A percentile compares a stretch with the other conserved stretches of the same genome.
phyloP scores from a whole-genome alignment of 2,888 invertebrate genomes.

The Aporophyla lueneburgensis region DNA sequence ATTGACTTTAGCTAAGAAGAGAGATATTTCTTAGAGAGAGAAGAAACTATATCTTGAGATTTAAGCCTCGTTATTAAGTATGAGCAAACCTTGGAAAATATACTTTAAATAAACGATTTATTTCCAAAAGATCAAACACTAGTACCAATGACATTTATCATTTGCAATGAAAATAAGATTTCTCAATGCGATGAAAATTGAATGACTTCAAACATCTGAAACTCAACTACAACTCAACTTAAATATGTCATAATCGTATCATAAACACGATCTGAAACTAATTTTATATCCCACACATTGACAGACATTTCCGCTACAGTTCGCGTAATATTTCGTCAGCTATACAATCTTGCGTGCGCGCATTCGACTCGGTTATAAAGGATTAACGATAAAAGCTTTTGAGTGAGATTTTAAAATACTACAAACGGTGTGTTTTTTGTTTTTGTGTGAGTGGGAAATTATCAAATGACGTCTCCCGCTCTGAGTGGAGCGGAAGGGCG shows the following conservation, averaged over 20 bases:
- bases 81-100: neutral
- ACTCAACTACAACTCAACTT: too few relatives aligned
- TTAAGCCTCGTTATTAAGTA: too few relatives aligned
- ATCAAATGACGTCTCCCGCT: too few relatives aligned
- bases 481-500: too few relatives aligned
- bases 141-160: neutral
- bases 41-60: too few relatives aligned
- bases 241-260: constrained; percentile 2
- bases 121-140: neutral
- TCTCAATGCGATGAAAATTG: neutral
- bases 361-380: neutral
- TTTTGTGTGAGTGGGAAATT: too few relatives aligned
- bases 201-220: too few relatives aligned
- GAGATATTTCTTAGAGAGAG: too few relatives aligned
- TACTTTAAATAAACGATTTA: neutral
- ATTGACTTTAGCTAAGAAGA: too few relatives aligned
- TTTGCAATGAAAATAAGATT: neutral
- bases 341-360: constrained; percentile 25
- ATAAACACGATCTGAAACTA: constrained; percentile 12
- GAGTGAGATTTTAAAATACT: constrained; percentile 3
- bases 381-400: constrained; percentile 35
- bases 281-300: constrained; percentile 35
- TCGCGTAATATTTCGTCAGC: neutral
- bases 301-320: constrained; percentile 21
- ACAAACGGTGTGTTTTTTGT: constrained; percentile 13